Conservation (phyloP, 2,888 invertebrate genomes). For the Smittia aterrima region DNA sequence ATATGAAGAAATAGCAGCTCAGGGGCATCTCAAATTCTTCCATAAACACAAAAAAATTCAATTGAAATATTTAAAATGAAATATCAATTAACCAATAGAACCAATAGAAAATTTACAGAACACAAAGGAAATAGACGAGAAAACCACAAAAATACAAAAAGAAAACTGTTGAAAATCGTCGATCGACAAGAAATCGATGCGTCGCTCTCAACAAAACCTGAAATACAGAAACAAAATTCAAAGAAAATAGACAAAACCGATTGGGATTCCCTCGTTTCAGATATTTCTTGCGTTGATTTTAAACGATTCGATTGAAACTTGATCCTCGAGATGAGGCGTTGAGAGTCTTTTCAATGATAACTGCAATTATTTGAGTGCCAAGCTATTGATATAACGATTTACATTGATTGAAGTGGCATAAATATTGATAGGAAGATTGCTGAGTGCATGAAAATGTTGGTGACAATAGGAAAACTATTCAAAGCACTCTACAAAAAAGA, state of each 20-base stretch:
- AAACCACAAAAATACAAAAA: constrained; percentile 4
- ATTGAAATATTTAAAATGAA: constrained; percentile 38
- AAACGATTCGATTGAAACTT: not conserved
- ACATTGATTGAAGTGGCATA: constrained; percentile 19
- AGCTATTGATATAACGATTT: constrained; percentile 42
- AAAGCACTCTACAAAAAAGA: constrained; percentile 46
- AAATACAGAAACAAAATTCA: not conserved
- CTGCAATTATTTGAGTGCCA: constrained; percentile 46
- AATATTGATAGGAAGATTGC: not conserved
- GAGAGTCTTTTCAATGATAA: constrained; percentile 45
- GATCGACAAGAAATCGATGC: not conserved
- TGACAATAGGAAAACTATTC: constrained; percentile 44
- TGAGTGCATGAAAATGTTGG: constrained; percentile 43
- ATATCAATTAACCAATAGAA: constrained; percentile 45
- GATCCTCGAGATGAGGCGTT: not conserved
- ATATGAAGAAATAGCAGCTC: constrained; percentile 49
- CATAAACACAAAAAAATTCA: constrained; percentile 46
- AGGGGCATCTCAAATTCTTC: constrained; percentile 56
- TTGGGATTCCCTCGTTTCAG: constrained; percentile 7
- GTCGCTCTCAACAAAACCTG: not conserved
- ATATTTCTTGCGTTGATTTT: not conserved
- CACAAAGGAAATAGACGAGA: not conserved
- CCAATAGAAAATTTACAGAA: constrained; percentile 44
- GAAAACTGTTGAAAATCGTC: not conserved
- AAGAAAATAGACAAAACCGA: not conserved